Evolutionary conservation across 2,113 vertebrate species (phyloP), one percentile per base, ranked within the genome.

Genomic region (Chamaea fasciata): DNA sequence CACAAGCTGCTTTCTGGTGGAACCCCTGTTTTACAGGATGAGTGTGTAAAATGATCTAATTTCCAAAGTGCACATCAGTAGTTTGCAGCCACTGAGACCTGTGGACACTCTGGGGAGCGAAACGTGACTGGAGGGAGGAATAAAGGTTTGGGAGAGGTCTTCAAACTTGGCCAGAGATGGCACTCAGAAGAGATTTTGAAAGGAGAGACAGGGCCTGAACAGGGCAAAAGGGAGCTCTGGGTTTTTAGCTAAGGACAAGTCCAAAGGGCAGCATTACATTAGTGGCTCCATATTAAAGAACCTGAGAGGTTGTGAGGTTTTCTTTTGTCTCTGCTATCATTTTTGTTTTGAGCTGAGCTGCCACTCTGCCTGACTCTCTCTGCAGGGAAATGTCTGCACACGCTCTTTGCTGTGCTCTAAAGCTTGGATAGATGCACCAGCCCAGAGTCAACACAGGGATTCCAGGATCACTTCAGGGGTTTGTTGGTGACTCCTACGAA

Each of bases 401-500:
- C 16, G 16, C 28, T 53, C 31, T 22, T 5, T 7, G 16, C 35
- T 68, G 35, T 5, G 1, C n/a, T 77, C 22, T 46, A 64, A 35
- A 24, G 23, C 56, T 31, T 44, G 56, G 31, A 24, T 10, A 62
- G 39, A 41, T 1, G 2, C 24, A 35, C 4, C 24, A 70, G 21
- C 20, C 24, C 37, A 67, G 46, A 62, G 37, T 1, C 0, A 1
- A 3, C 41, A 35, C 1, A 0, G 13, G 19, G 15, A 6, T 33
- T 68, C 24, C 28, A 23, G 64, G 24, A 80, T 56, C 41, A 52
- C n/a, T 30, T 55, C 57, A 30, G 49, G 17, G 37, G 4, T 49
- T 77, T 70, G 14, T 21, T 16, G 50, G 21, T 57, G 42, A 53
- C 22, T 74, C 11, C 24, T 39, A 9, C 3, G 21, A 67, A 78